Conservation (phyloP, 2,113 vertebrate species). For the Podocnemis expansa region DNA sequence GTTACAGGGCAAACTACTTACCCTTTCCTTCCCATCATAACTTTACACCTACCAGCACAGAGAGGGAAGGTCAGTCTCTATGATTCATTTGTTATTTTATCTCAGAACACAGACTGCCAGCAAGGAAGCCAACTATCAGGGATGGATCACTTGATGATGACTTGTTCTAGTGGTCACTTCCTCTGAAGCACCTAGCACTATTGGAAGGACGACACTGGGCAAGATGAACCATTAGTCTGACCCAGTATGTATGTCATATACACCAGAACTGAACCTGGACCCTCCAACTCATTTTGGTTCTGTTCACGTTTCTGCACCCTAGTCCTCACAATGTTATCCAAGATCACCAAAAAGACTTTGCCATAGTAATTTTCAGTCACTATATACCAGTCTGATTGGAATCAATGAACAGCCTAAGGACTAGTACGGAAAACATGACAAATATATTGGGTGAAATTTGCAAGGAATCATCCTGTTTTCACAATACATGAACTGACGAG, state of each 20-base stretch:
- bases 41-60: slow-evolving; percentile 11
- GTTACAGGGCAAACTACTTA: background rate
- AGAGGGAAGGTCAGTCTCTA: slow-evolving; percentile 38
- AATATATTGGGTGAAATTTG: background rate
- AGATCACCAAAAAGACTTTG: background rate
- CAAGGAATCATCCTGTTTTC: background rate
- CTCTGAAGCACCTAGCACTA: too few relatives aligned
- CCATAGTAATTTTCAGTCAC: background rate
- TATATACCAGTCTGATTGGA: background rate
- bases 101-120: slow-evolving; percentile 41
- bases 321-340: background rate
- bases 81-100: slow-evolving; percentile 60
- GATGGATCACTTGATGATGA: slow-evolving; percentile 58
- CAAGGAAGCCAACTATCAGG: slow-evolving; percentile 41
- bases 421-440: background rate
- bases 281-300: background rate
- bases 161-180: slow-evolving; percentile 56
- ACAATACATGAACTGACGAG: background rate
- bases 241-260: background rate
- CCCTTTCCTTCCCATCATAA: background rate
- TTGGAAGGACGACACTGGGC: too few relatives aligned
- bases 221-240: too few relatives aligned
- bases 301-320: background rate
- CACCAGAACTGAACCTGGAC: background rate
- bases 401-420: background rate